Evolutionary conservation across 2,113 vertebrate genomes (phyloP), one percentile per base, ranked within the genome.

Genomic region (Sminthopsis crassicaudata): DNA sequence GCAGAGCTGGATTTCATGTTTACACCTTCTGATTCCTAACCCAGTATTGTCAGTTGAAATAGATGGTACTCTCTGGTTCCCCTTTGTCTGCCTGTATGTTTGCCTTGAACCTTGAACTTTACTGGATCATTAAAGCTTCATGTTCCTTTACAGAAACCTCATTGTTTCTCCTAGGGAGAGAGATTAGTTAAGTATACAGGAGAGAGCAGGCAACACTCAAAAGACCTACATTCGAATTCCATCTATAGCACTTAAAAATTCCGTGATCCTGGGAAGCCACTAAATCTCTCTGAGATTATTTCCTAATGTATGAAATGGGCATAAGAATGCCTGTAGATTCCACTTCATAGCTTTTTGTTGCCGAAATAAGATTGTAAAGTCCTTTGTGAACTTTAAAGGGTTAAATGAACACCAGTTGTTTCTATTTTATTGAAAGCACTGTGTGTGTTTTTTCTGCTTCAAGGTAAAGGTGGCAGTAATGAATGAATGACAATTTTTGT

Each of bases 101-200:
- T 60, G 19, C 24, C 10, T 11, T 53, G 1, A 8, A 93, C 67
- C n/a, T 42, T 93, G 4, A 90, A 94, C 14, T 14, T 53, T 8
- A 92, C 11, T 50, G 91, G 8, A 57, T 52, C n/a, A 93, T 0
- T 53, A 51, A 76, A 0, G 8, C 50, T 53, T 94, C 19, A 90
- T 94, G 93, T 95, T 25, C 52, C 60, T 11, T 93, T 92, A 25
- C 54, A 7, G 22, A 93, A 93, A 93, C 5, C 0, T 46, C 52
- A 0, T 57, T 94, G 16, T 3, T 11, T 57, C 95, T 89, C 0
- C 42, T 23, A 26, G 53, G 30, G 90, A 90, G 12, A 93, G 30
- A 46, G 0, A 84, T 93, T 89, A 23, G 26, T 92, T 90, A 91
- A 95, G 2, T 57, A 55, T 67, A 95, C 95, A 94, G 53, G 55